Base-by-base conservation (phyloP, 30 jellyfish, hydroid and myxozoan genomes). In the Mastigias papua region DNA sequence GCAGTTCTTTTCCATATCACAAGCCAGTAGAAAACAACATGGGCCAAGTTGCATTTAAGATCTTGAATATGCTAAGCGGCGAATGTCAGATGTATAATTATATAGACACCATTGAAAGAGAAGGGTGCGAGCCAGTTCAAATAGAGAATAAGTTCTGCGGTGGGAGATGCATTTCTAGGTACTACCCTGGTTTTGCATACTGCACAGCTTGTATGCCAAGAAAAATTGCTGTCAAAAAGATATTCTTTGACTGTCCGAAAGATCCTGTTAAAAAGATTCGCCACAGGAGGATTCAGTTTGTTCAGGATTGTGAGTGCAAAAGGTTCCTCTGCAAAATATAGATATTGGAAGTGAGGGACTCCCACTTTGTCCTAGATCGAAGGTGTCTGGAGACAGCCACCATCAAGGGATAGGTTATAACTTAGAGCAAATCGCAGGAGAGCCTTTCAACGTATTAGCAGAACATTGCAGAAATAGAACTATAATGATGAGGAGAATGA, bases 171-270 rank as follows among this genome's bases (percentile, higher is more conserved):
- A 34, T 57, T 28, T 75, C 89, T 1, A 65, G 75, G 42, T 68
- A 54, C 50, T 76, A 76, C 31, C 96, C 96, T 21, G 84, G 81
- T 13, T 76, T 64, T 48, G 86, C 93, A 0, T 80, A 61, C 61
- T 89, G 97, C 76, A 73, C 93, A 0, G 93, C 91, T n/a, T 89
- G 97, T 57, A 42, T 62, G 79, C 97, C 97, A 4, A 37, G 82
- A 37, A 89, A 80, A 61, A 22, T 73, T 16, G 61, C 48, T 32
- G 57, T 27, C 27, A 85, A 60, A 28, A 89, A 77, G 80, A 73
- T 87, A 2, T 67, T 76, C 63, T 87, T 87, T 49, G 68, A 72
- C 29, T 87, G 96, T 69, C 96, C 96, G 0, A 1, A 33, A 1
- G 96, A 87, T 67, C 96, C 86, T 19, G 84, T 63, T 51, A 87